phyloP scores from a whole-genome alignment of 2,113 vertebrate species.

The Baryphthengus martii region DNA sequence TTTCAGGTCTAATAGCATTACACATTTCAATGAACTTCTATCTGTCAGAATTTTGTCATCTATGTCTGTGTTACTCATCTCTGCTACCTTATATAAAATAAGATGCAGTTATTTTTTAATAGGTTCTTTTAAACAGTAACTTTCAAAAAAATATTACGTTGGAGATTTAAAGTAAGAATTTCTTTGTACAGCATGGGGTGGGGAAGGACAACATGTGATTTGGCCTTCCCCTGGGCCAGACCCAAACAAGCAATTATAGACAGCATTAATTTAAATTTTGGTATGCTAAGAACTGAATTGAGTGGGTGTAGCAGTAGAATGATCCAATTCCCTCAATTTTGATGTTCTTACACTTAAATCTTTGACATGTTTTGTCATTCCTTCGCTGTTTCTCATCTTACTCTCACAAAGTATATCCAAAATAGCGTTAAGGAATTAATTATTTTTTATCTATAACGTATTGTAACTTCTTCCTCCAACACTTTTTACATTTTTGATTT shows the following conservation, averaged over 20 bases:
- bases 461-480: not conserved
- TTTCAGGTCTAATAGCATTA: not conserved
- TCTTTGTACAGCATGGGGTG: accelerated
- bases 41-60: not conserved
- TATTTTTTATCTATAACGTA: not conserved
- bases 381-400: not conserved
- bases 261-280: not conserved
- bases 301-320: not conserved
- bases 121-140: not conserved
- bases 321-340: not conserved
- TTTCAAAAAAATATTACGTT: not conserved
- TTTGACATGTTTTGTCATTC: not conserved
- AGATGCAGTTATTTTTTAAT: not conserved
- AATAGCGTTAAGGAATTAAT: not conserved
- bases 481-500: not conserved
- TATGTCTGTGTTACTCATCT: not conserved
- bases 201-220: not conserved
- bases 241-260: not conserved
- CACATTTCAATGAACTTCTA: not conserved
- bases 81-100: not conserved
- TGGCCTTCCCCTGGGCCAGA: not conserved
- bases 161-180: not conserved
- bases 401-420: not conserved
- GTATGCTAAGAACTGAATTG: not conserved
- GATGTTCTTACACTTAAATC: not conserved